Evolutionary conservation across 2,113 vertebrate species (phyloP).

Genomic region (Brachypteracias leptosomus): DNA sequence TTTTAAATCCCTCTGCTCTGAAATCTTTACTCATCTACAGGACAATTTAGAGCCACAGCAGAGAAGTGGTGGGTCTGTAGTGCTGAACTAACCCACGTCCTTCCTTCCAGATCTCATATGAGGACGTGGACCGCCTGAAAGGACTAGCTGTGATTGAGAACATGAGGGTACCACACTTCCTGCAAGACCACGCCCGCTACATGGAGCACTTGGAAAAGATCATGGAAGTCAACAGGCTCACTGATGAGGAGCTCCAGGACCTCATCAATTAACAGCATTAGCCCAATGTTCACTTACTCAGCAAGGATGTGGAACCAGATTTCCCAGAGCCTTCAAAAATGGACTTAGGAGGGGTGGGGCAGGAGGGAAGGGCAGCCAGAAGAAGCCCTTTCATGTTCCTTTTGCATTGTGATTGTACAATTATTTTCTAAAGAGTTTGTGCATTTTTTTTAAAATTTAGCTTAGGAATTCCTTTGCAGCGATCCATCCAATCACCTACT

Average conservation of each 20-base stretch:
- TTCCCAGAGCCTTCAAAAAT: background rate
- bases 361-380: background rate
- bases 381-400: background rate
- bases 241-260: constrained; percentile 82
- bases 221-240: constrained; percentile 89
- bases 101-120: constrained; percentile 84
- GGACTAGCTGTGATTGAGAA: constrained; percentile 81
- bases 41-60: background rate
- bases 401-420: background rate
- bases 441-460: background rate
- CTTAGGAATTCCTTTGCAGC: background rate
- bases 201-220: constrained; percentile 88
- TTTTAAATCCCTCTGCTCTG: background rate
- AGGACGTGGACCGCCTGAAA: constrained; percentile 89
- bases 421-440: background rate
- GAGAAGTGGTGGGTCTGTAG: background rate
- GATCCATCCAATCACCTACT: background rate
- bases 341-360: background rate
- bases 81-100: background rate
- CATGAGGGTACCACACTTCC: constrained; percentile 87
- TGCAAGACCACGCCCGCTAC: constrained; percentile 85
- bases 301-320: background rate
- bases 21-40: background rate
- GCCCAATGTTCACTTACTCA: background rate
- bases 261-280: constrained; percentile 65